Percentiles rank a stretch among this genome's conserved stretches.
These are phyloP conservation scores for Arion vulgaris DNA, from an alignment of 1,140 invertebrate species.

Conservation along the genomic window DNA sequence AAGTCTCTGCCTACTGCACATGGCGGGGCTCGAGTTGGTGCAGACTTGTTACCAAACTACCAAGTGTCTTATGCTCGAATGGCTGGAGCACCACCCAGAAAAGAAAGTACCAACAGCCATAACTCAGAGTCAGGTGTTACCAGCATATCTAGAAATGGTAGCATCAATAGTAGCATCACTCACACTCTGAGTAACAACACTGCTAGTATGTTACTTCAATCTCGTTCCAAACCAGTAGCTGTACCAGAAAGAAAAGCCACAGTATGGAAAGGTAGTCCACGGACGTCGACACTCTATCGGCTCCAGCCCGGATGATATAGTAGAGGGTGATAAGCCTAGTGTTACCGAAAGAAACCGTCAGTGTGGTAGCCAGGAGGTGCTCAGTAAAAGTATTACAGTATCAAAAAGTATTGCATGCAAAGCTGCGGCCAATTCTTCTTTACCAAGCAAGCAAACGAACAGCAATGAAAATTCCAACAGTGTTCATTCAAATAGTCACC, in stretches of 20 bases:
- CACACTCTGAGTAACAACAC: not conserved
- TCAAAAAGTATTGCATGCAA: not conserved
- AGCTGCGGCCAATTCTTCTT: not conserved
- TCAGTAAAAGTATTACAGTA: conserved; percentile 11
- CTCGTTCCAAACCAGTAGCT: conserved; percentile 19
- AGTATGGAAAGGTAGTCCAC: conserved; percentile 62
- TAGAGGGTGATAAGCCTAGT: conserved; percentile 33
- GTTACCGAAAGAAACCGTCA: conserved; percentile 35
- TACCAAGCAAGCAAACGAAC: not conserved
- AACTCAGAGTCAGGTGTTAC: conserved; percentile 27
- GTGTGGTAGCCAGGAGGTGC: conserved; percentile 51
- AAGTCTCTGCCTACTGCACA: conserved; percentile 64
- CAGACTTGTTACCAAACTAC: conserved; percentile 48
- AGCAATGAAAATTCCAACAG: not conserved
- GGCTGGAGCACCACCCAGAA: conserved; percentile 43
- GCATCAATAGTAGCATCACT: conserved; percentile 25
- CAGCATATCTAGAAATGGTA: conserved; percentile 26
- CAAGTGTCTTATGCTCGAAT: conserved; percentile 65
- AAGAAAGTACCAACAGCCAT: conserved; percentile 33
- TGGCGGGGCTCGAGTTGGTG: conserved; percentile 32
- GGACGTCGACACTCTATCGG: conserved; percentile 67
- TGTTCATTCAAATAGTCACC: not conserved
- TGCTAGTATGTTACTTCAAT: not conserved
- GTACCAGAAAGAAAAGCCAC: conserved; percentile 48
- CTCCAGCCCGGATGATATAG: conserved; percentile 61